Evolutionary conservation across 2,888 invertebrate genomes (phyloP).

Genomic region (Altica lythri): DNA sequence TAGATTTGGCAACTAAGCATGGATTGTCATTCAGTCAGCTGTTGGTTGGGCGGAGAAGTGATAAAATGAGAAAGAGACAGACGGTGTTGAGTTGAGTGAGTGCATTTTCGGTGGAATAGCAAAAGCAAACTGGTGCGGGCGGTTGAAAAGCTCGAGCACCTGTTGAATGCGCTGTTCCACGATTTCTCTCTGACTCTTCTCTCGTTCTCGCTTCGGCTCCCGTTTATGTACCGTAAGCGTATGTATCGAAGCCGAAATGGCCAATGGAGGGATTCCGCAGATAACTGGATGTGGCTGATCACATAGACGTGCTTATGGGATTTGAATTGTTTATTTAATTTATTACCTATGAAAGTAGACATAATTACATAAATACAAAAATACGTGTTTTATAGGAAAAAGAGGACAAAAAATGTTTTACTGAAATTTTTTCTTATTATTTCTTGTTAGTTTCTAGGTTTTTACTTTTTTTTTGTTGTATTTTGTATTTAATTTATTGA

Average conservation of each 20-base stretch:
- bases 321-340: neutral
- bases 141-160: conserved; percentile 33
- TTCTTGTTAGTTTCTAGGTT: too few species aligned
- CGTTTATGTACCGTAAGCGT: conserved; percentile 17
- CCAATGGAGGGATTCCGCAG: conserved; percentile 36
- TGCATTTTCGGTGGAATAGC: conserved; percentile 26
- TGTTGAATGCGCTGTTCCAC: conserved; percentile 31
- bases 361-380: too few species aligned
- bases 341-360: too few species aligned
- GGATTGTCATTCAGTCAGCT: conserved; percentile 27
- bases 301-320: conserved; percentile 8
- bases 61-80: conserved; percentile 14
- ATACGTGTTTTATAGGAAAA: too few species aligned
- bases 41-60: conserved; percentile 17
- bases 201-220: conserved; percentile 11
- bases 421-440: too few species aligned
- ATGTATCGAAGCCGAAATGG: conserved; percentile 28
- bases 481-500: too few species aligned
- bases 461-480: too few species aligned
- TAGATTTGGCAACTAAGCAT: conserved; percentile 7
- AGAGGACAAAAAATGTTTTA: too few species aligned
- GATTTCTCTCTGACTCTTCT: conserved; percentile 12
- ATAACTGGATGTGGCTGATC: conserved; percentile 36
- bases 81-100: conserved; percentile 23
- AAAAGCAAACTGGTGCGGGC: conserved; percentile 11